A percentile compares a stretch with the other conserved stretches of the same genome.
phyloP scores from a whole-genome alignment of 2,888 invertebrate species.

The Pachymerium ferrugineum region DNA sequence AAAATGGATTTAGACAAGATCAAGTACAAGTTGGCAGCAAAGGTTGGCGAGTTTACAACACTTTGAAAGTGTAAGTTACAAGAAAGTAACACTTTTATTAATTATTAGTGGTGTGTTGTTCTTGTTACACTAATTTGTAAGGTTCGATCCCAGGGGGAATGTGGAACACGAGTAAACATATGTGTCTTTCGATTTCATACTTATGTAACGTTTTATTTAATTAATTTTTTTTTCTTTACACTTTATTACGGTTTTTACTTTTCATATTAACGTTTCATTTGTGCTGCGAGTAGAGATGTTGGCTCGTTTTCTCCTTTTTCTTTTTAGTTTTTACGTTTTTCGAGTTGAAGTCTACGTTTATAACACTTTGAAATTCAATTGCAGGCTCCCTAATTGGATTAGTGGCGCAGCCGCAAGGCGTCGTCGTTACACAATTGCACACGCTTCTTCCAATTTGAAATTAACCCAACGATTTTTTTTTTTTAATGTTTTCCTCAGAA shows the following conservation, averaged over 20 bases:
- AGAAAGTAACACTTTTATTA: slow-evolving; percentile 8
- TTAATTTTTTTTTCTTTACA: slow-evolving; percentile 5
- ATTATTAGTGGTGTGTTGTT: slow-evolving; percentile 17
- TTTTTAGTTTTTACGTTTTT: background rate
- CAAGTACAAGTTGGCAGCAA: background rate
- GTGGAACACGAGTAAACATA: background rate
- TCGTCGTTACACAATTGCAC: background rate
- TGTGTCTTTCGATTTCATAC: background rate
- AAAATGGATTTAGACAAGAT: slow-evolving; percentile 18
- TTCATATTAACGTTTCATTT: too few relatives aligned
- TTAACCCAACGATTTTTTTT: background rate
- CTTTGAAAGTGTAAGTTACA: background rate
- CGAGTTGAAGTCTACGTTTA: background rate
- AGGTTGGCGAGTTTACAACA: slow-evolving; percentile 18
- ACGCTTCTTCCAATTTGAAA: background rate
- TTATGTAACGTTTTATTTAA: background rate
- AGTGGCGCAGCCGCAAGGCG: background rate
- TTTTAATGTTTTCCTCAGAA: background rate
- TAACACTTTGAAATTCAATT: background rate
- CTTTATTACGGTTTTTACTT: too few relatives aligned
- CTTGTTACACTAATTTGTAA: slow-evolving; percentile 22
- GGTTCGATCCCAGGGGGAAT: background rate
- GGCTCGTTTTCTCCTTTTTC: background rate
- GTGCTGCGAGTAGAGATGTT: too few relatives aligned
- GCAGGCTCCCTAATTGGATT: background rate